Evolutionary conservation across 2,113 vertebrate species (phyloP).

Genomic region (Formicarius rufipectus): DNA sequence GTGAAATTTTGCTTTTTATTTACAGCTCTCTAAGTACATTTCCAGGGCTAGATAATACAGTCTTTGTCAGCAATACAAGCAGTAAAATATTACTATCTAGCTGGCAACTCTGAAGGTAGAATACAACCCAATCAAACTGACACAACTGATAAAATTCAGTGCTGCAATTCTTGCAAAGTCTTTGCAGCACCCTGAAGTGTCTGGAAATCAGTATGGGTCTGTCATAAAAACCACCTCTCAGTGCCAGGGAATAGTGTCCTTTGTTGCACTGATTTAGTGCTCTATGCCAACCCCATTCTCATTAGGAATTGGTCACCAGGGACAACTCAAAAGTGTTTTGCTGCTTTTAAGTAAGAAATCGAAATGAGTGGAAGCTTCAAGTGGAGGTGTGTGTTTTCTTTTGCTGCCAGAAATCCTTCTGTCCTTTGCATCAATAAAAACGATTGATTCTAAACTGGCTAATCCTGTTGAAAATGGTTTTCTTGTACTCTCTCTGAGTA

Average conservation of each 20-base stretch:
- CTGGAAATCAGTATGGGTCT: background rate
- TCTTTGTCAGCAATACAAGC: background rate
- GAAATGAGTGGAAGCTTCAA: background rate
- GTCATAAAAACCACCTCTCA: background rate
- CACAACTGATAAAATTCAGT: background rate
- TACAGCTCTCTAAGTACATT: background rate
- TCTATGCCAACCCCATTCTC: background rate
- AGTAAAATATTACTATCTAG: background rate
- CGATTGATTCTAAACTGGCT: background rate
- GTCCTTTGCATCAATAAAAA: background rate
- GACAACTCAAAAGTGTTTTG: background rate
- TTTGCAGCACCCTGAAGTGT: background rate
- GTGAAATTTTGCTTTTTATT: constrained; percentile 13
- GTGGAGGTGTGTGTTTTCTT: background rate
- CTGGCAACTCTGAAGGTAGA: background rate
- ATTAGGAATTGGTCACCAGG: background rate
- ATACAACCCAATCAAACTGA: constrained; percentile 27
- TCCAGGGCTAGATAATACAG: background rate
- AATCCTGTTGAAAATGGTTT: background rate
- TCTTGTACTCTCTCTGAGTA: background rate
- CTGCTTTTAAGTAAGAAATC: constrained; percentile 31
- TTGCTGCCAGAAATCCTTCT: background rate
- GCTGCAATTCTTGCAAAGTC: background rate
- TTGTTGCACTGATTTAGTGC: background rate
- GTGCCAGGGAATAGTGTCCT: background rate